Conservation (phyloP, 1,140 invertebrate species). For the Sipha flava region DNA sequence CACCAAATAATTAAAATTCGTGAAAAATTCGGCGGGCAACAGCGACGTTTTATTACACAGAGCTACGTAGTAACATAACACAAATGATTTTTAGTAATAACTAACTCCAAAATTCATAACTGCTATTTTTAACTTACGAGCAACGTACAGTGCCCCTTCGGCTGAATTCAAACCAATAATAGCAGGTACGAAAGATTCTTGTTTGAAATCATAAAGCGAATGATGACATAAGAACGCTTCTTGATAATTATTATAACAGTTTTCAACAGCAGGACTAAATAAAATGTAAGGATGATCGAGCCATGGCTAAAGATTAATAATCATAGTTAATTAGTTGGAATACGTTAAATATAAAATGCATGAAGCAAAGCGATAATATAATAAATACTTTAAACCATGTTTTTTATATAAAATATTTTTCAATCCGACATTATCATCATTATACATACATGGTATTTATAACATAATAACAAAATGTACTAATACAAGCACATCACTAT, state of each 20-base stretch:
- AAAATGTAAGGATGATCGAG: neutral
- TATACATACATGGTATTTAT: too few relatives aligned
- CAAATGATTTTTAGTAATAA: too few relatives aligned
- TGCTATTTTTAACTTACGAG: neutral
- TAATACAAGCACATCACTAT: too few relatives aligned
- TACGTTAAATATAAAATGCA: too few relatives aligned
- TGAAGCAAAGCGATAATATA: too few relatives aligned
- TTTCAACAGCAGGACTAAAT: neutral
- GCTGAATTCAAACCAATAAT: slow-evolving; percentile 19
- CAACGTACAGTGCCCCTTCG: neutral
- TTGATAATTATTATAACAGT: neutral
- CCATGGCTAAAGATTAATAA: neutral
- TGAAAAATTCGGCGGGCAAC: neutral
- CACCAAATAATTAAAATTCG: neutral
- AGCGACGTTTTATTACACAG: neutral
- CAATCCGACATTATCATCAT: too few relatives aligned
- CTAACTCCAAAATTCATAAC: too few relatives aligned
- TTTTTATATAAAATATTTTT: too few relatives aligned
- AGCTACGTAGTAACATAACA: neutral
- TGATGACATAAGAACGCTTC: slow-evolving; percentile 6
- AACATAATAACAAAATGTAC: too few relatives aligned
- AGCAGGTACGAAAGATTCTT: slow-evolving; percentile 1
- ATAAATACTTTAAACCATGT: too few relatives aligned
- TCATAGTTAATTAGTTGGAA: too few relatives aligned
- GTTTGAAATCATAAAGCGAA: neutral